Evolutionary conservation across 2,797 vertebrate species (phyloP), one percentile per base, ranked within the genome.

Genomic region (Podargus strigoides): DNA sequence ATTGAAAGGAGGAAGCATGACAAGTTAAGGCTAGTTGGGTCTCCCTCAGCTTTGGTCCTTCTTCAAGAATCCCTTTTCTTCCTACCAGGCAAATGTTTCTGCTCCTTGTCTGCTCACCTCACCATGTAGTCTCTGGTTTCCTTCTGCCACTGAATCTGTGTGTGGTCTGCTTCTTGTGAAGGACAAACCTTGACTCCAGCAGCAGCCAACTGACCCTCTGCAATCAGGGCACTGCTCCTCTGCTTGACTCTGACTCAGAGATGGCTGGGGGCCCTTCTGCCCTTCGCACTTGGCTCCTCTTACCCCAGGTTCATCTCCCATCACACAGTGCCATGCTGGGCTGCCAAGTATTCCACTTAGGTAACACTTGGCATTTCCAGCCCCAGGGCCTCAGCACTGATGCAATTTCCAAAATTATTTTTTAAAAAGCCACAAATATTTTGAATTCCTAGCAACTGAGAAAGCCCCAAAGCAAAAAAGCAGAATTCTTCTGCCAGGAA

Each of bases 391-490:
- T 93, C 89, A 90, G 52, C 74, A 34, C 74, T 96, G 87, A 97
- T 1, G 37, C 91, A 93, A 91, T 90, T 92, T 94, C 74, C 91
- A 89, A 96, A 94, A 94, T 92, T 69, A 63, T 95, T 94, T 94
- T 95, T 92, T 69, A 7, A 73, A 88, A 96, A 94, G 41, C 95
- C 94, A 96, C 95, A 97, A 94, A 95, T 96, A 91, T 91, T 97
- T 97, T 95, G 74, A 96, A 97, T 96, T 96, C 95, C 93, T 95
- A 91, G 93, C 94, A 95, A 94, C 94, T 79, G 83, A 94, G 87
- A 95, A 97, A 90, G 41, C 63, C 89, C 87, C 63, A 85, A 94
- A 95, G 89, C 91, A 96, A 96, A 46, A 94, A 89, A 87, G 68
- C 72, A 84, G 16, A 32, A 59, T 89, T 92, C 36, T 86, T 81